Percentiles rank a stretch among this genome's conserved stretches.
phyloP scores from a whole-genome alignment of 2,888 invertebrate genomes.

The Sympetrum striolatum region DNA sequence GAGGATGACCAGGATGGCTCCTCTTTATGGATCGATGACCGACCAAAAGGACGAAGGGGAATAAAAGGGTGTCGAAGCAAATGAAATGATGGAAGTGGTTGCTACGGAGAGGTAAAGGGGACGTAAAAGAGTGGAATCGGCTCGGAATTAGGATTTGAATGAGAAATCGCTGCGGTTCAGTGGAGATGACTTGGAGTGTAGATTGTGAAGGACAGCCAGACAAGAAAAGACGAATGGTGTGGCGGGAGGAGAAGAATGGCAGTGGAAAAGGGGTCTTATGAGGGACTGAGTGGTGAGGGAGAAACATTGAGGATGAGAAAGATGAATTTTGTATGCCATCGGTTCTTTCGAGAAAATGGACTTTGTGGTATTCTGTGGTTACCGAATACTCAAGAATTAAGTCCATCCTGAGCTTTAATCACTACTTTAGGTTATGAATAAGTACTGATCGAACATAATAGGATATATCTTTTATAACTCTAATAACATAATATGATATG shows the following conservation, averaged over 20 bases:
- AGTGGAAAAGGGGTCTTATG: neutral
- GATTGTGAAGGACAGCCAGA: neutral
- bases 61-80: neutral
- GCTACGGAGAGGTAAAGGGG: neutral
- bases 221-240: neutral
- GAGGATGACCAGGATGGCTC: neutral
- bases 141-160: constrained; percentile 7
- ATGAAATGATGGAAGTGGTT: neutral
- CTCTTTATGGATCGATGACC: neutral
- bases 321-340: neutral
- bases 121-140: neutral
- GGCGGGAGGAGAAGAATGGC: neutral
- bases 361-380: neutral
- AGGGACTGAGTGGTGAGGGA: neutral
- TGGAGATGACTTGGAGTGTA: neutral
- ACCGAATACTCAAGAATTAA: no score
- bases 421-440: no score
- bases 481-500: no score
- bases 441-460: no score
- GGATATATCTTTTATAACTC: no score
- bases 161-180: constrained; percentile 21
- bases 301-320: neutral
- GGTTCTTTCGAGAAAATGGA: neutral
- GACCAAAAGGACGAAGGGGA: neutral
- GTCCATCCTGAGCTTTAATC: no score